Base-by-base conservation (phyloP, 2,888 invertebrate species). In the Acrocyrtus sp. region DNA sequence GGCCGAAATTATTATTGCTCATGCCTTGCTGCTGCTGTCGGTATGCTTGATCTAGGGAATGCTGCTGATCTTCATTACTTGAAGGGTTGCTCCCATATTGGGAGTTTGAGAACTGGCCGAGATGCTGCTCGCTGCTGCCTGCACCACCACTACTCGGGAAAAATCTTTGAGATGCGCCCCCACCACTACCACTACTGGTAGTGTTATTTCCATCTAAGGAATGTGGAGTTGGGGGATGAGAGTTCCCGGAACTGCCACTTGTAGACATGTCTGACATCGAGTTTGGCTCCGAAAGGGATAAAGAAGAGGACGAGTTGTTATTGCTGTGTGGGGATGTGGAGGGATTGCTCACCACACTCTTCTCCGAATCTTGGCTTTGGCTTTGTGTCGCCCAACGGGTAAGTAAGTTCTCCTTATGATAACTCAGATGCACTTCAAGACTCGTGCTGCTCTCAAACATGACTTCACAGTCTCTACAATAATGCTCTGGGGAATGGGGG, bases 371-470 rank as follows among this genome's bases (percentile, higher is more conserved):
- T 61, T 79, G 80, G 66, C 87, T 88, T 60, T 89, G n/a, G n/a
- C n/a, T n/a, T n/a, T n/a, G n/a, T n/a, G n/a, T n/a, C n/a, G n/a
- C 89, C 92, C 92, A 92, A 85, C 90, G 91, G 78, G 88, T 89
- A 82, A 91, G 86, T 81, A 92, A 86, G 83, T 91, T 91, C 83
- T 92, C 91, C 84, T 92, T 91, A 82, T 92, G 91, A 84, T 92
- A 93, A 83, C 90, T 90, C 82, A 92, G 86, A 85, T 93, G 93
- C 78, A 92, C 92, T 82, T 92, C 90, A 80, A 93, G 87, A 73
- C 92, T 92, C 82, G 90, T 90, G 72, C 89, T 88, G 81, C 91
- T 91, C 84, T 93, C 91, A 83, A 93, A 88, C 82, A 88, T 89
- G 79, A 92, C 85, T 82, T 90, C 90, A 86, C 92, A 93, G 84